Evolutionary conservation across 2,888 invertebrate species (phyloP), one percentile per base, ranked within the genome.

Genomic region (Cosmia pyralina): DNA sequence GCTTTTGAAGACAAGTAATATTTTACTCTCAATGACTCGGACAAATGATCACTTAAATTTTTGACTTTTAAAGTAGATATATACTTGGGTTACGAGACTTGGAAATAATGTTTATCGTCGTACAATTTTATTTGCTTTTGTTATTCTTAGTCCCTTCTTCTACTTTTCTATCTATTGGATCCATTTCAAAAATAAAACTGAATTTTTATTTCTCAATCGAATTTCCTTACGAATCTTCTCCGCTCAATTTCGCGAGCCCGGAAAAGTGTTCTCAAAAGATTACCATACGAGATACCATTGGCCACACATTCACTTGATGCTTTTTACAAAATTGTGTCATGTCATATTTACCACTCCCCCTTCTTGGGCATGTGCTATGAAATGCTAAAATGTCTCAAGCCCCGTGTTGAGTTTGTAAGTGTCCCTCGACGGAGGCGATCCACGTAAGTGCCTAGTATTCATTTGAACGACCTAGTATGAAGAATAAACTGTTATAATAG

Each of bases 301-400:
- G 66, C 44, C 58, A 68, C 72, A 79, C 69, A 80, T 75, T 74
- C 70, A 77, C 69, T 71, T 38, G 73, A 76, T 75, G 77, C 84
- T 84, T 87, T 84, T 84, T 81, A 69, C 72, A 46, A 82, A 87
- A 86, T 87, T 85, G 83, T 87, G 74, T 84, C 87, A 87, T 87
- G 81, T 85, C 77, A 77, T 87, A 87, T 87, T 83, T 83, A 81
- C 73, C 72, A 81, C 80, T 70, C 76, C 55, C 75, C 75, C 76
- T 77, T 80, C 84, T 81, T 72, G 64, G 34, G 72, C 41, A 38
- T 79, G 72, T 78, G 83, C 84, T 64, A 81, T 64, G 76, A 82
- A 81, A 86, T 62, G 79, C 58, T 85, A 79, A 87, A 91, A 88
- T 80, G 87, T 85, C 87, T 88, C 85, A 77, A 84, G 84, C 71